Evolutionary conservation across 2,113 vertebrate genomes (phyloP).

Genomic region (Mixornis gularis): DNA sequence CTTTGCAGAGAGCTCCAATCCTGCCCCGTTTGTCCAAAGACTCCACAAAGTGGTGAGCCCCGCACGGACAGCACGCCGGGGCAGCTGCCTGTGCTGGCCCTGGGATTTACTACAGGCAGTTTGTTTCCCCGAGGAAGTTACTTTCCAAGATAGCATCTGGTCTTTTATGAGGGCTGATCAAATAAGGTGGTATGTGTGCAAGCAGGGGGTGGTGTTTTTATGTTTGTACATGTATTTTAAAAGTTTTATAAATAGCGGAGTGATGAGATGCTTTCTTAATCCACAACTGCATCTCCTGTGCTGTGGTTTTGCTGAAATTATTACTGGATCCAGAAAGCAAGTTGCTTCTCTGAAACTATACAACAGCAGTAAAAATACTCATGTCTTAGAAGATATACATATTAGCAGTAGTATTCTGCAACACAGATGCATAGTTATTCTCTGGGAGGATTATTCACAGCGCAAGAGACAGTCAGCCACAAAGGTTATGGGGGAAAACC

Average conservation of each 20-base stretch:
- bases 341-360: neutral
- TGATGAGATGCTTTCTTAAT: neutral
- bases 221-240: slow-evolving; percentile 17
- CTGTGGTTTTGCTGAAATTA: neutral
- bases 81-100: neutral
- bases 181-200: slow-evolving; percentile 26
- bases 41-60: neutral
- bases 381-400: accelerated
- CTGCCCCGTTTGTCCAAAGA: neutral
- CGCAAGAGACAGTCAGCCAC: accelerated
- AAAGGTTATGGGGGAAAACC: neutral
- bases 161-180: slow-evolving; percentile 41
- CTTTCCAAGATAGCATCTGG: slow-evolving; percentile 27
- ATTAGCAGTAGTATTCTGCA: neutral
- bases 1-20: neutral
- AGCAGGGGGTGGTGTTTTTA: neutral
- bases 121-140: slow-evolving; percentile 37
- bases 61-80: accelerated
- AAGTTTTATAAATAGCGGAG: neutral
- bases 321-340: neutral
- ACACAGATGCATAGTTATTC: neutral
- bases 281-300: neutral
- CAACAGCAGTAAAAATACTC: neutral
- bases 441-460: neutral
- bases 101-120: slow-evolving; percentile 7